These are phyloP conservation scores for Hirtodrosophila cameraria DNA, from an alignment of 2,888 invertebrate genomes.

Conservation along the genomic window DNA sequence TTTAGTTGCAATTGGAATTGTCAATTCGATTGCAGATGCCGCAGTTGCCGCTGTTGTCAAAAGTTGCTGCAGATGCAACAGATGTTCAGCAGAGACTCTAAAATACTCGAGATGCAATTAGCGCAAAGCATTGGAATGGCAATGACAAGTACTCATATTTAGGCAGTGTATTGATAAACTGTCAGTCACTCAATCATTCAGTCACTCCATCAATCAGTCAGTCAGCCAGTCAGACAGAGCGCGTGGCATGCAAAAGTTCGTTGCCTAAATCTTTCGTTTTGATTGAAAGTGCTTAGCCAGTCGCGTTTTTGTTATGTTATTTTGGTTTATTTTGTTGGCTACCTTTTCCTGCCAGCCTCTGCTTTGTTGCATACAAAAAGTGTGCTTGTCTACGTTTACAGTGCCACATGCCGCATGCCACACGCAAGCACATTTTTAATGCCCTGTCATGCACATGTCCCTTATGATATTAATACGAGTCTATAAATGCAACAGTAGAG, in stretches of 20 bases:
- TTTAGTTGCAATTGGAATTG: slow-evolving; percentile 63
- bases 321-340: not conserved
- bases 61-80: slow-evolving; percentile 62
- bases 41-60: too few species aligned
- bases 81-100: slow-evolving; percentile 40
- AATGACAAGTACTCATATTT: slow-evolving; percentile 10
- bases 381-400: slow-evolving; percentile 4
- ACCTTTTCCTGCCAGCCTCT: slow-evolving; percentile 1
- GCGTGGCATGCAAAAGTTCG: slow-evolving; percentile 49
- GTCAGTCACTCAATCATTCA: slow-evolving; percentile 43
- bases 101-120: slow-evolving; percentile 37
- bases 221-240: slow-evolving; percentile 11
- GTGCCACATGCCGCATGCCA: slow-evolving; percentile 29
- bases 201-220: slow-evolving; percentile 5
- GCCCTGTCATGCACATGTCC: slow-evolving; percentile 15
- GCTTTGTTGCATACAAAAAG: slow-evolving; percentile 15
- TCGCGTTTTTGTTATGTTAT: slow-evolving; percentile 2
- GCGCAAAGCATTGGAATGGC: slow-evolving; percentile 26
- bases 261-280: slow-evolving; percentile 46
- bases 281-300: slow-evolving; percentile 41
- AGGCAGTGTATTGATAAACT: slow-evolving; percentile 37
- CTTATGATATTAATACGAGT: too few species aligned
- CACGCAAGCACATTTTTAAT: slow-evolving; percentile 40
- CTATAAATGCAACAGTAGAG: not conserved
- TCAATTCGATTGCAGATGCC: slow-evolving; percentile 59